Evolutionary conservation across 2,888 invertebrate genomes (phyloP).

Genomic region (Siphonodentalium dalli): DNA sequence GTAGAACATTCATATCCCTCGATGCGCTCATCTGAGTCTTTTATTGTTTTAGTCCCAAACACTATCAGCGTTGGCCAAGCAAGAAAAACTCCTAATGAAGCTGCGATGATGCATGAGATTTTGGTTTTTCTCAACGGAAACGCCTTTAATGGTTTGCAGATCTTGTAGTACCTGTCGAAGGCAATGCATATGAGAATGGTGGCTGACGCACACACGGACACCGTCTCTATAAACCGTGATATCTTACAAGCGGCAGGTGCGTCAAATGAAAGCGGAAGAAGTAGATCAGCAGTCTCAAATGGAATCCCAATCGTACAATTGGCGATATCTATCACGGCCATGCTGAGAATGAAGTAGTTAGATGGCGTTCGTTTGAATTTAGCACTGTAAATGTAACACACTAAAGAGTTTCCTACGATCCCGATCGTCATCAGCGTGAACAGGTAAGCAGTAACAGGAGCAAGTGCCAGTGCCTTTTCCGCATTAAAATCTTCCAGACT

Average conservation of each 20-base stretch:
- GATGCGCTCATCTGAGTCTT: conserved; percentile 29
- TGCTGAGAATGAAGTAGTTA: conserved; percentile 51
- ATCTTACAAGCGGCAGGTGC: conserved; percentile 45
- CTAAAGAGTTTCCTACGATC: conserved; percentile 44
- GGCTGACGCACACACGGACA: conserved; percentile 47
- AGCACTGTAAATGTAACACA: conserved; percentile 45
- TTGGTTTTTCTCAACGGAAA: conserved; percentile 42
- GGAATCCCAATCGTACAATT: conserved; percentile 50
- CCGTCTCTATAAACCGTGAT: conserved; percentile 40
- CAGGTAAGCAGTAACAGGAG: conserved; percentile 47
- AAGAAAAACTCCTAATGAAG: conserved; percentile 35
- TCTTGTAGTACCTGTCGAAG: conserved; percentile 53
- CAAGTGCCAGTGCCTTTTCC: conserved; percentile 38
- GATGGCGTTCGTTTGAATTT: conserved; percentile 47
- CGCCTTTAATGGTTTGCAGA: conserved; percentile 45
- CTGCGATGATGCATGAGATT: conserved; percentile 40
- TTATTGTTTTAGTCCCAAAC: conserved; percentile 39
- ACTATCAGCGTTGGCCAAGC: conserved; percentile 40
- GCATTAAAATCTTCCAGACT: conserved; percentile 33
- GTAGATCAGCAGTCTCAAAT: conserved; percentile 45
- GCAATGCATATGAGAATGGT: conserved; percentile 50
- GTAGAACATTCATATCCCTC: conserved; percentile 48
- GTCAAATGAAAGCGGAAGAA: conserved; percentile 47
- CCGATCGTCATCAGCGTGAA: conserved; percentile 42
- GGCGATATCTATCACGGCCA: conserved; percentile 52